Base-by-base conservation (phyloP, 2,113 vertebrate genomes). In the Podiceps cristatus region DNA sequence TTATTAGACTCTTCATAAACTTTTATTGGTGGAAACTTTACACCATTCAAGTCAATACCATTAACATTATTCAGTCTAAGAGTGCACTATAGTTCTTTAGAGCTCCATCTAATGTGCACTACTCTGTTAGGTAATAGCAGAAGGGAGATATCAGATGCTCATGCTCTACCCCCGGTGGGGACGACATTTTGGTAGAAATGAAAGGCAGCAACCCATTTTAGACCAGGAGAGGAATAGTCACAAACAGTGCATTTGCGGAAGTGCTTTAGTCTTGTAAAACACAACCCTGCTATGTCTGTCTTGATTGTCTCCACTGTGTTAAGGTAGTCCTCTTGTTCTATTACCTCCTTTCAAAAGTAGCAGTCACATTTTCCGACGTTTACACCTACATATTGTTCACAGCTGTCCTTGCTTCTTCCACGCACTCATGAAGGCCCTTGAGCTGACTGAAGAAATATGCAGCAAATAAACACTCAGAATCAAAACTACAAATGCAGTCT, bases 321-420 rank as follows among this genome's bases (percentile, higher is more conserved):
- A 74, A 77, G 20, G 40, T 53, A 80, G 16, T 20, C 8, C 0
- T 0, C n/a, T 84, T 91, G 19, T 63, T 91, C 29, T 50, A 9
- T 22, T 59, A 37, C 9, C 22, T 91, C 37, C 28, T 80, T 95
- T 74, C 49, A 86, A 50, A 93, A 10, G 23, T 12, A 80, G 14
- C 31, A 58, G 24, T 66, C 29, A 19, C 4, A 28, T 52, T 28
- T 78, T 81, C 42, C 0, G 0, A 22, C 1, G 7, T 75, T 77
- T 66, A 91, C 71, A 66, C 10, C 23, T 33, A 9, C 16, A 13
- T 7, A 18, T 35, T 35, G 3, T 17, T 91, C 49, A 91, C 25
- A 77, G 10, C 6, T 45, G 63, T 7, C 5, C 18, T 67, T 2
- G 0, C 17, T 62, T 47, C 33, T 64, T 77, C 62, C 31, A 68